phyloP scores from a whole-genome alignment of 2,888 invertebrate genomes.

The Ecliptopera silaceata region DNA sequence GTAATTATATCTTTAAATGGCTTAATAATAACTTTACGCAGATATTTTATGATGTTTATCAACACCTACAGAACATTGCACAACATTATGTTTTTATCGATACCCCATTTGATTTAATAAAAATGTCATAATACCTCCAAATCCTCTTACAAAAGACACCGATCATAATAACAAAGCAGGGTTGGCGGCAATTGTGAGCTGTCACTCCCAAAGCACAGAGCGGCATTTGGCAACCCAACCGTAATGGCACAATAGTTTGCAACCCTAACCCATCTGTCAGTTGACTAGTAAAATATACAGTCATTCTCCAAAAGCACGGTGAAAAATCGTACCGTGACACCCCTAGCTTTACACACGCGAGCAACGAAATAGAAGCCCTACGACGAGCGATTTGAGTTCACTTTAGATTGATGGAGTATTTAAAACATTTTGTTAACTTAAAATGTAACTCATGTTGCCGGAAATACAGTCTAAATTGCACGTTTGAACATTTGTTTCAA shows the following conservation, averaged over 20 bases:
- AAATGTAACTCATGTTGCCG: constrained; percentile 82
- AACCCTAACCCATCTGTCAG: constrained; percentile 81
- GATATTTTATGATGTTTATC: background rate
- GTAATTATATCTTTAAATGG: background rate
- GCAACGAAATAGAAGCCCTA: constrained; percentile 36
- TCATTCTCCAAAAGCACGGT: constrained; percentile 65
- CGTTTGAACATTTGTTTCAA: constrained; percentile 76
- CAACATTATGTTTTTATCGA: constrained; percentile 18
- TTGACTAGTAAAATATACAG: constrained; percentile 82
- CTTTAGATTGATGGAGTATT: constrained; percentile 66
- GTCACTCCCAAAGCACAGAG: constrained; percentile 61
- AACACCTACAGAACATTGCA: background rate
- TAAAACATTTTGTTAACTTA: constrained; percentile 82
- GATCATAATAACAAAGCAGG: constrained; percentile 46
- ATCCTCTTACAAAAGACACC: constrained; percentile 23
- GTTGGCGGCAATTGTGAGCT: constrained; percentile 69
- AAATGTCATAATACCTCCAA: constrained; percentile 26
- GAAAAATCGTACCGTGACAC: constrained; percentile 76
- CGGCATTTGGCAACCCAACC: constrained; percentile 71
- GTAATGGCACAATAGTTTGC: constrained; percentile 80
- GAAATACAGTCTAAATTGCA: constrained; percentile 83
- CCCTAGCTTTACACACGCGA: constrained; percentile 53
- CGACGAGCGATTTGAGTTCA: constrained; percentile 47
- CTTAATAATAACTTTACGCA: background rate
- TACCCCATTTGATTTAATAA: constrained; percentile 25